Conservation (phyloP, 1,140 invertebrate genomes). For the Battus philenor region DNA sequence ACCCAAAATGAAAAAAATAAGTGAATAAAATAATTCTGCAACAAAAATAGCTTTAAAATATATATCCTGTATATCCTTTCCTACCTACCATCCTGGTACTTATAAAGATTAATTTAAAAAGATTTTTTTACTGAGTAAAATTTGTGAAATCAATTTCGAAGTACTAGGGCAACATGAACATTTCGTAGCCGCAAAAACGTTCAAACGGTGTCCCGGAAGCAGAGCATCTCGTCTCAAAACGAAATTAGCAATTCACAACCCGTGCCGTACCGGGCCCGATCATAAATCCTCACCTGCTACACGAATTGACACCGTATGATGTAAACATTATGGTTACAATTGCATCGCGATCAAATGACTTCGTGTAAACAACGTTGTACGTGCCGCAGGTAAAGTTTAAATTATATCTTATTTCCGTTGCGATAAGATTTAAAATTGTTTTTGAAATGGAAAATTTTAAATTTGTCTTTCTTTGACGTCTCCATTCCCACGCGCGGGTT, state of each 20-base stretch:
- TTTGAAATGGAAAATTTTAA: no score
- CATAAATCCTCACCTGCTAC: background rate
- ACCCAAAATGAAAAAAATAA: no score
- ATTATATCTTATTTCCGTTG: conserved; percentile 13
- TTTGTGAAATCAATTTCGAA: no score
- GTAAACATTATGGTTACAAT: background rate
- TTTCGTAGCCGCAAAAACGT: conserved; percentile 21
- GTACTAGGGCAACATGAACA: conserved; percentile 21
- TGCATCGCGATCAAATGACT: background rate
- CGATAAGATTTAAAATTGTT: conserved; percentile 7
- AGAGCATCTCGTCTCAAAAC: conserved; percentile 34
- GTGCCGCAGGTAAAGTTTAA: conserved; percentile 5
- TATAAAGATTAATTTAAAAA: no score
- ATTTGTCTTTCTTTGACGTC: conserved; percentile 22
- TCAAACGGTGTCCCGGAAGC: conserved; percentile 36
- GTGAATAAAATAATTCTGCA: no score
- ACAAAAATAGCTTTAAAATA: no score
- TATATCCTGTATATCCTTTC: no score
- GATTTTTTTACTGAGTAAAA: no score
- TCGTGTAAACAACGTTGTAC: conserved; percentile 6
- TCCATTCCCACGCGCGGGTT: conserved; percentile 36
- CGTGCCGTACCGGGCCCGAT: conserved; percentile 17
- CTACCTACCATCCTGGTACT: no score
- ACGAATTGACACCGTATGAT: background rate
- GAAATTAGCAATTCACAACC: conserved; percentile 41